Evolutionary conservation across 2,888 invertebrate genomes (phyloP), one percentile per base, ranked within the genome.

Genomic region (Melipona beecheii): DNA sequence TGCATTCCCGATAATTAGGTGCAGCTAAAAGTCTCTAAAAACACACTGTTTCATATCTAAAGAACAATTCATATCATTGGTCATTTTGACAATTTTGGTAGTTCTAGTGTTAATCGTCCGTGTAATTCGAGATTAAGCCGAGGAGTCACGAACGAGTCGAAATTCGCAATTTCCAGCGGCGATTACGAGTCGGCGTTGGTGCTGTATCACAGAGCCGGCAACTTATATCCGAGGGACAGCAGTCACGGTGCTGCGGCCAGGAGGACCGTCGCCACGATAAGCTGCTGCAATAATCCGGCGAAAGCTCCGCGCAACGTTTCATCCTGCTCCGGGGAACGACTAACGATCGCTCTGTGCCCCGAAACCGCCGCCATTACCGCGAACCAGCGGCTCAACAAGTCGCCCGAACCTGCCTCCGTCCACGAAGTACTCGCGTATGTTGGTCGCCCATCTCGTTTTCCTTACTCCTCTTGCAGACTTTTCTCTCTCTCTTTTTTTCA

Each of bases 101-200:
- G 43, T 43, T 43, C 9, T 43, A 43, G 43, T 43, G 43, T 83
- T 74, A 81, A 76, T 78, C 74, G 66, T 27, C 36, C 56, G 50
- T 70, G 50, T 24, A 64, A 58, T 56, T 60, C 21, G 36, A 4
- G n/a, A 11, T 9, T 64, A 50, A 52, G 27, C 17, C 70, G 15
- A 19, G 71, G 56, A 78, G 69, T 62, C 52, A 52, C 52, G 27
- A 81, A 49, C 24, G 56, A 43, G 43, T 78, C 50, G 64, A 17
- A 75, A 78, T 43, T 81, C 54, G 72, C 43, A 78, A 83, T 73
- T 83, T 83, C 52, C 80, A 93, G 93, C 73, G 93, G 93, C 5
- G 91, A 94, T 89, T 94, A 92, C 89, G 93, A 94, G 82, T 85
- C 91, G 27, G 93, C 93, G 19, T 84, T 94, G 83, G 90, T 93